A percentile compares a stretch with the other conserved stretches of the same genome.
Evolutionary conservation across 2,797 vertebrate species (phyloP).

Genomic region (Poecilia wingei): DNA sequence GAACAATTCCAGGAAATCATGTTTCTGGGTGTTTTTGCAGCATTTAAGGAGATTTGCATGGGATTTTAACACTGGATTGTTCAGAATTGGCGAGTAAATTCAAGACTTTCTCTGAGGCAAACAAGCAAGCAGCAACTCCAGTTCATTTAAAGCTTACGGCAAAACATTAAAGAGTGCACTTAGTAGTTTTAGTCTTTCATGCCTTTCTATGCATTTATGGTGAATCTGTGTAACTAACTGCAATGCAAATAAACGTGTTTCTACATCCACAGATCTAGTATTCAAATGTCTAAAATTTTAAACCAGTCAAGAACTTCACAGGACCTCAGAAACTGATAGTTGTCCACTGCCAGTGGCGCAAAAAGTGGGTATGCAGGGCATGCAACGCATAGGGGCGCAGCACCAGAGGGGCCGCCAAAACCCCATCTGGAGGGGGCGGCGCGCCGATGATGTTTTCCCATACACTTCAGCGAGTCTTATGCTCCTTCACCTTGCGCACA

Average conservation of each 20-base stretch:
- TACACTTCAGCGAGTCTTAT: too few species aligned
- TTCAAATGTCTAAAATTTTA: not conserved
- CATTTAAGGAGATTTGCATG: conserved; percentile 5
- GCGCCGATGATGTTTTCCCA: too few species aligned
- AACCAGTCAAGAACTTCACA: not conserved
- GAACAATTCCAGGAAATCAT: not conserved
- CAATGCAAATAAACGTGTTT: not conserved
- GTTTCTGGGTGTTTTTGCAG: not conserved
- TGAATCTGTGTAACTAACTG: not conserved
- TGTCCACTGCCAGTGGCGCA: not conserved
- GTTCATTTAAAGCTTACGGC: not conserved
- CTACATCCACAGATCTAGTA: not conserved
- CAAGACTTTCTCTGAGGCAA: not conserved
- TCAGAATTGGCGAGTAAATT: not conserved
- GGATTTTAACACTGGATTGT: conserved; percentile 5
- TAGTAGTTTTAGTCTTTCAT: not conserved
- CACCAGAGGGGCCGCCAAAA: too few species aligned
- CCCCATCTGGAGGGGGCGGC: too few species aligned
- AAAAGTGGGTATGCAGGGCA: too few species aligned
- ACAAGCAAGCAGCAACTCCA: not conserved
- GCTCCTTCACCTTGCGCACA: too few species aligned
- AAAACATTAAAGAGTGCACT: not conserved
- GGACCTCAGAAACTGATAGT: not conserved
- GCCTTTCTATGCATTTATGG: not conserved
- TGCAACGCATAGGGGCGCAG: too few species aligned